phyloP scores from a whole-genome alignment of 2,797 vertebrate species.

The Pelochelys cantorii region DNA sequence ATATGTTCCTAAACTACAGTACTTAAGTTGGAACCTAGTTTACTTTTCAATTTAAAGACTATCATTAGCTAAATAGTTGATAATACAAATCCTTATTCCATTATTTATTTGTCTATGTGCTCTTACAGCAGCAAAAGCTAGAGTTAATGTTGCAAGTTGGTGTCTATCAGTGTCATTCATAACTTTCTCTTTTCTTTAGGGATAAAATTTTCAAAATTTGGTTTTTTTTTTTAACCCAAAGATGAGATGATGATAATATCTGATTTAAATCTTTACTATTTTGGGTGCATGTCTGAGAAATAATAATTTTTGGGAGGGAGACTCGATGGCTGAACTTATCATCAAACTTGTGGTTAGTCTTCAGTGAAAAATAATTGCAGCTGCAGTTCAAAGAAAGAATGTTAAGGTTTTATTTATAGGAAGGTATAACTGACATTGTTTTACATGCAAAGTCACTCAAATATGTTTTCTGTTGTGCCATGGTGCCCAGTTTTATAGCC shows the following conservation, averaged over 20 bases:
- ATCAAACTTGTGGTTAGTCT: not conserved
- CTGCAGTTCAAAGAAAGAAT: not conserved
- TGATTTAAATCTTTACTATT: not conserved
- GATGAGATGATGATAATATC: not conserved
- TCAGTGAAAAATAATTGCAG: not conserved
- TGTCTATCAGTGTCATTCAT: not conserved
- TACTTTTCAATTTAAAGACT: not conserved
- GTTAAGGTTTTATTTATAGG: not conserved
- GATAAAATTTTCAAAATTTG: not conserved
- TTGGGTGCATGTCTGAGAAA: not conserved
- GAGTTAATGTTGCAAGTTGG: not conserved
- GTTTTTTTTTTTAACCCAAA: not conserved
- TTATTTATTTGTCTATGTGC: not conserved
- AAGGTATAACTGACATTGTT: conserved; percentile 4
- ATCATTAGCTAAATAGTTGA: not conserved
- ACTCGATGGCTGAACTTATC: not conserved
- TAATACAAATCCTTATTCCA: not conserved
- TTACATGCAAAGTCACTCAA: not conserved
- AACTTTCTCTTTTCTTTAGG: conserved; percentile 7
- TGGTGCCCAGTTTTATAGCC: not conserved
- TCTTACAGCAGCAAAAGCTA: not conserved
- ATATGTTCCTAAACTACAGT: not conserved
- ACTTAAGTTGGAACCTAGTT: not conserved
- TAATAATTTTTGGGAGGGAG: not conserved
- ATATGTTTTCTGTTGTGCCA: not conserved